Percentiles rank a stretch among this genome's conserved stretches.
These are phyloP conservation scores for Nasonia vitripennis DNA, from an alignment of 1,140 invertebrate genomes.

Conservation along the genomic window DNA sequence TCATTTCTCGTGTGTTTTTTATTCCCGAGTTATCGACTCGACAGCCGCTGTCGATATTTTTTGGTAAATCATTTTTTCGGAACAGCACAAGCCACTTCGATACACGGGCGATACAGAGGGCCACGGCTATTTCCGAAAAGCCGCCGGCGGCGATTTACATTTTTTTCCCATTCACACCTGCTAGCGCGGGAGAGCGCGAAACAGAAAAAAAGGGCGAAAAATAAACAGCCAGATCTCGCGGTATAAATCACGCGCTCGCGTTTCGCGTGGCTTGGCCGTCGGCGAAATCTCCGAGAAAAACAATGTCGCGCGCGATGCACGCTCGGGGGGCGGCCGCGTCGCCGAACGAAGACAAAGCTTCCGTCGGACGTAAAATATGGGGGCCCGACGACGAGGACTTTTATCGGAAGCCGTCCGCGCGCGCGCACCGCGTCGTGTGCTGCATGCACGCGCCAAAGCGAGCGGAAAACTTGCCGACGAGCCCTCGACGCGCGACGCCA, in stretches of 20 bases:
- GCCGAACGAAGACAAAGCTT: slow-evolving; percentile 53
- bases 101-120: not conserved
- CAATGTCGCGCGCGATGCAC: slow-evolving; percentile 45
- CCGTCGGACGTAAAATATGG: slow-evolving; percentile 50
- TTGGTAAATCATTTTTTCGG: slow-evolving; percentile 25
- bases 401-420: slow-evolving; percentile 30
- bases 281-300: slow-evolving; percentile 48
- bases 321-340: not conserved
- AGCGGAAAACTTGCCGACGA: slow-evolving; percentile 15
- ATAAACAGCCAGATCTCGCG: slow-evolving; percentile 44
- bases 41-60: not conserved
- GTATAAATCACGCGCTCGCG: slow-evolving; percentile 43
- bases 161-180: slow-evolving; percentile 38
- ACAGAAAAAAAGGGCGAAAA: not conserved
- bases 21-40: not conserved
- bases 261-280: not conserved
- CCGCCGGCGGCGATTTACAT: slow-evolving; percentile 34
- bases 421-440: no score
- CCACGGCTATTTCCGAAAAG: slow-evolving; percentile 32
- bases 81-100: not conserved
- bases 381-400: slow-evolving; percentile 10
- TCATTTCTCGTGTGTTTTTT: not conserved
- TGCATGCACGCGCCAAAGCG: slow-evolving; percentile 22
- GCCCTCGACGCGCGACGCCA: no score
- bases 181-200: not conserved